These are phyloP conservation scores for Amphiura filiformis DNA, from an alignment of 35 echinoderm and acorn worm species.

Conservation along the genomic window DNA sequence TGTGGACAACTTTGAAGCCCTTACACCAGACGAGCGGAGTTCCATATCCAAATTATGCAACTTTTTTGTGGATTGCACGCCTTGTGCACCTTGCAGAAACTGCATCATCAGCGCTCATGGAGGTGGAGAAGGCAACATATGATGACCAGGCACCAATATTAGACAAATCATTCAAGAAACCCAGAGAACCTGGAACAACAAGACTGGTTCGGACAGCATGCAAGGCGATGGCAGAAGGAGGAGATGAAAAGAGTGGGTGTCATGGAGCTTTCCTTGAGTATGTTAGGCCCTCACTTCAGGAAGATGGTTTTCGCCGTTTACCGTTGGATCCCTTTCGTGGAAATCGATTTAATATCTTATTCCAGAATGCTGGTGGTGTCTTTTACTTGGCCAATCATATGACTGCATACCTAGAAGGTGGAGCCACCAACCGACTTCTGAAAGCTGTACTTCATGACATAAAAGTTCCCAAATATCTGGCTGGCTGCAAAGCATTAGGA, in stretches of 20 bases:
- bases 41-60: constrained; percentile 32
- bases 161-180: constrained; percentile 22
- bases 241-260: constrained; percentile 45
- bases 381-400: constrained; percentile 28
- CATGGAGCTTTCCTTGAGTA: constrained; percentile 20
- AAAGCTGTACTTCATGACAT: constrained; percentile 29
- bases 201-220: constrained; percentile 46
- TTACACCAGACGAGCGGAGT: not conserved
- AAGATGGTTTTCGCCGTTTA: constrained; percentile 13
- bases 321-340: constrained; percentile 17
- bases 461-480: constrained; percentile 13
- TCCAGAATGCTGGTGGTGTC: constrained; percentile 34
- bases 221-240: constrained; percentile 35
- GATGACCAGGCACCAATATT: not conserved
- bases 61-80: constrained; percentile 54
- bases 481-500: constrained; percentile 49
- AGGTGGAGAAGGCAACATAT: constrained; percentile 27
- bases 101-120: not conserved
- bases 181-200: constrained; percentile 36
- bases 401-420: not conserved
- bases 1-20: not conserved
- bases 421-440: constrained; percentile 24
- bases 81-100: constrained; percentile 38
- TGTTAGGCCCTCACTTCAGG: not conserved
- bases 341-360: constrained; percentile 56